Evolutionary conservation across 37 sponge, comb jelly and placozoan genomes (phyloP), one percentile per base, ranked within the genome.

Genomic region (Ianthella basta): DNA sequence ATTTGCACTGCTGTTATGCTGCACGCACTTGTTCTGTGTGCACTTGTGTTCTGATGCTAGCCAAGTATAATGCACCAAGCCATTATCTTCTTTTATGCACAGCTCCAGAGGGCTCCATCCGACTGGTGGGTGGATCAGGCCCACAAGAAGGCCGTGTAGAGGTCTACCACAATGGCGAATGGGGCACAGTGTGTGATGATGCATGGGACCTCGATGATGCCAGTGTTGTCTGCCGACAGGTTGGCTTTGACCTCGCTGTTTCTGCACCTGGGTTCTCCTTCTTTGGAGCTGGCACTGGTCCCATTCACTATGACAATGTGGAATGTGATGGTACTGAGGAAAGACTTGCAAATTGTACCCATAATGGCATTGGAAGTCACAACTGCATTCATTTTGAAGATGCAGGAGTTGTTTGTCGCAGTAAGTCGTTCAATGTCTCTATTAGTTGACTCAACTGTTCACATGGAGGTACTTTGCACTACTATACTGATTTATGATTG

Each of bases 121-220:
- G n/a, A n/a, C n/a, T n/a, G n/a, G n/a, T n/a, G n/a, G n/a, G n/a
- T n/a, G n/a, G n/a, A n/a, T n/a, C n/a, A n/a, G n/a, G n/a, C n/a
- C n/a, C n/a, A n/a, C n/a, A n/a, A n/a, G 54, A 79, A 56, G 83
- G 83, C 3, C 72, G 83, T 38, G 83, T 82, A 5, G 83, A 82
- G 25, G 83, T 82, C 23, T 64, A 63, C 37, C 68, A 72, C 68
- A 66, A 66, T 66, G 67, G 67, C 72, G 32, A 24, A 23, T 82
- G 83, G 83, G 83, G 83, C 21, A 82, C 83, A 21, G 83, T 82
- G 23, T 82, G 83, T 32, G 83, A 82, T 82, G 72, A 82, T 12
- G 29, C 13, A 4, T 82, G 63, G 67, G 30, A n/a, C 44, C 3
- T 64, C 20, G 10, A 19, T 65, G 83, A 82, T 65, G 83, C 83